These are phyloP conservation scores for Calidris pygmaea DNA, from an alignment of 2,113 vertebrate species.

Conservation along the genomic window DNA sequence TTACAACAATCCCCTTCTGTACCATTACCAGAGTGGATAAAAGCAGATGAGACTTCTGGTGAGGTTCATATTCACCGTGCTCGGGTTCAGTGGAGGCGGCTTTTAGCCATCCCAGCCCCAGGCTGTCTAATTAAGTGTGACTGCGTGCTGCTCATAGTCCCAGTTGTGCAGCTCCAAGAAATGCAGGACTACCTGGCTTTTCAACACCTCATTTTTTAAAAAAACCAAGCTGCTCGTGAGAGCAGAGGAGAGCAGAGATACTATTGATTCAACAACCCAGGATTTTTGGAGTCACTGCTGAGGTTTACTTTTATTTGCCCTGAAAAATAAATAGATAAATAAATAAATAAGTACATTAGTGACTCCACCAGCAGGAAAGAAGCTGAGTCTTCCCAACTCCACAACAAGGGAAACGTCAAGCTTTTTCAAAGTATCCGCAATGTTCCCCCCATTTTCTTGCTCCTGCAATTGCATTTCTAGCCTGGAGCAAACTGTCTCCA, in stretches of 20 bases:
- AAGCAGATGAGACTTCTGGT: neutral
- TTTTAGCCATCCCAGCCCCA: neutral
- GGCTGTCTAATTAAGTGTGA: neutral
- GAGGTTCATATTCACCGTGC: accelerated
- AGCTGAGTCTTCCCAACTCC: neutral
- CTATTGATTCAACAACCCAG: neutral
- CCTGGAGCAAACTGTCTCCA: neutral
- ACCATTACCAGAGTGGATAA: neutral
- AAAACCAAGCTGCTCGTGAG: neutral
- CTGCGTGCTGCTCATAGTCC: accelerated
- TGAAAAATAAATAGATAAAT: neutral
- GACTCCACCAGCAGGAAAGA: neutral
- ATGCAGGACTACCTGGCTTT: neutral
- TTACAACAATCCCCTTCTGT: accelerated
- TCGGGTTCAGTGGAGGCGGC: neutral
- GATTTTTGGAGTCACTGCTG: neutral
- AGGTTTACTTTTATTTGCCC: neutral
- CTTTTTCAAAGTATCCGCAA: neutral
- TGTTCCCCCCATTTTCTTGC: neutral
- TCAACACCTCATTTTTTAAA: neutral
- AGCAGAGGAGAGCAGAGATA: neutral
- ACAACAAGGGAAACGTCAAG: neutral
- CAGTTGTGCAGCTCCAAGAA: neutral
- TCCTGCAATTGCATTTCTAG: neutral
- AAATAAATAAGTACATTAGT: neutral